Evolutionary conservation across 2,797 vertebrate species (phyloP), one percentile per base, ranked within the genome.

Genomic region (Ispidina lecontei): DNA sequence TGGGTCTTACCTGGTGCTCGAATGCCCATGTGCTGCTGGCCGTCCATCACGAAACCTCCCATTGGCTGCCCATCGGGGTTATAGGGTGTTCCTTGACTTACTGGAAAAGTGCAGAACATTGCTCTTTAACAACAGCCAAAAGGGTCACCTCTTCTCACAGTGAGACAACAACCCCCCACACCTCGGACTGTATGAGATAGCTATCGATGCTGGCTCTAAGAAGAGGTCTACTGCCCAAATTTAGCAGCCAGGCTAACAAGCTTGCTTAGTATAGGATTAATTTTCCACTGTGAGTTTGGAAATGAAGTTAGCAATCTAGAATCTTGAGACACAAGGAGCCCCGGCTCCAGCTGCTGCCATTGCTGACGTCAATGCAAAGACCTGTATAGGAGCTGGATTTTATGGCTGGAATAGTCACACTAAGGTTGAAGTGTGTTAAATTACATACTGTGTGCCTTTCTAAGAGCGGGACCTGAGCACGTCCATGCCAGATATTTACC

Each of bases 21-120:
- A 98, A 99, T 99, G 98, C 99, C 99, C 99, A 99, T 99, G 98
- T 99, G 99, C 97, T 99, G 99, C 97, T 99, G 99, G 96, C 99
- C 98, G 16, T 99, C 99, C 99, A 99, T 99, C 97, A 99, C 99
- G 54, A 99, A 99, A 93, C 99, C 99, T 98, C 99, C 99, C 99
- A 99, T 99, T 9, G 99, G 99, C 97, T 99, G 99, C 96, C 99
- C 99, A 17, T 99, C 99, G 21, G 99, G 98, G 95, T 99, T 99
- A 97, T 99, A 99, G 96, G 99, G 99, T 93, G 99, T 98, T 97
- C 99, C 99, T 99, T 99, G 99, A 98, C 99, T 99, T 98, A 99
- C 99, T 99, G 98, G 94, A 98, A 98, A 97, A 98, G 94, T 23
- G 54, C 60, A 98, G 90, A 97, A 97, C 46, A 92, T 77, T 74